Percentiles rank a stretch among this genome's conserved stretches.
These are phyloP conservation scores for Thunnus thynnus DNA, from an alignment of 2,113 vertebrate species.

Conservation along the genomic window DNA sequence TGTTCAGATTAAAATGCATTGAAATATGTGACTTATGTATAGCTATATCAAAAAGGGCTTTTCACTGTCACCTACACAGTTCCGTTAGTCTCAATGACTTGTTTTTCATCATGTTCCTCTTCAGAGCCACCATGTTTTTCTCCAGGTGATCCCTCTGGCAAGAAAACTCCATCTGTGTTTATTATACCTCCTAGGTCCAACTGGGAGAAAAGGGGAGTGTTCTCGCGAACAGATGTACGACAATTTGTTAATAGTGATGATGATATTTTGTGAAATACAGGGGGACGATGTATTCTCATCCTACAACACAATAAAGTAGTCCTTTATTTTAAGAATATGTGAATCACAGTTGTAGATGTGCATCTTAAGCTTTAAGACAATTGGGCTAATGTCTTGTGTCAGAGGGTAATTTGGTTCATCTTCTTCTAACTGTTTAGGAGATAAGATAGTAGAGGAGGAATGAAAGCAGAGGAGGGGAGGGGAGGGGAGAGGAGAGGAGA, in stretches of 20 bases:
- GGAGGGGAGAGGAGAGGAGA: no score
- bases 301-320: neutral
- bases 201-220: conserved; percentile 51
- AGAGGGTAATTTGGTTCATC: conserved; percentile 19
- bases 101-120: conserved; percentile 65
- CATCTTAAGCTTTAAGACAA: conserved; percentile 5
- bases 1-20: conserved; percentile 3
- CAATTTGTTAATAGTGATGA: conserved; percentile 51
- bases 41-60: neutral
- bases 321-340: neutral
- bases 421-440: conserved; percentile 6
- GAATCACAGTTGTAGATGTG: conserved; percentile 4
- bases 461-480: neutral
- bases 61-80: conserved; percentile 9
- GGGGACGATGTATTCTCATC: neutral
- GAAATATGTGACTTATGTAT: neutral
- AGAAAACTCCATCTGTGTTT: conserved; percentile 72
- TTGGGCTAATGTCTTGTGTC: neutral
- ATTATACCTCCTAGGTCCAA: conserved; percentile 43
- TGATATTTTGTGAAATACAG: neutral
- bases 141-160: conserved; percentile 57
- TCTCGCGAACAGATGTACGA: conserved; percentile 55
- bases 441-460: conserved; percentile 11
- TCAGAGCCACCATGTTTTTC: conserved; percentile 52
- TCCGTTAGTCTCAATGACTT: conserved; percentile 39